Base-by-base conservation (phyloP, 2,888 invertebrate genomes). In the Lithodes maja region DNA sequence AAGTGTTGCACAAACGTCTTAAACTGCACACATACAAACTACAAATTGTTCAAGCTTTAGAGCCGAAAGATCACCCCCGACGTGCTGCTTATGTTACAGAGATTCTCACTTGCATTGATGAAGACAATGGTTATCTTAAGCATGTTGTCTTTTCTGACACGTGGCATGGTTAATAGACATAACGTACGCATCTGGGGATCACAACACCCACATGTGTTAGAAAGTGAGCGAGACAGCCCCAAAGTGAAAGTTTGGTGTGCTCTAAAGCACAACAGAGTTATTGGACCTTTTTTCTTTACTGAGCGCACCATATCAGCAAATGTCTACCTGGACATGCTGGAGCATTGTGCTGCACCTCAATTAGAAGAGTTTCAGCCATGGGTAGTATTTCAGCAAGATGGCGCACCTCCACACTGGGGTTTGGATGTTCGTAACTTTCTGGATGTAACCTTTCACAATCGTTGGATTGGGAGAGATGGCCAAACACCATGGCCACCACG, bases 111-210 rank as follows among this genome's bases (percentile, higher is more conserved):
- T n/a, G 68, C 79, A 79, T 85, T 74, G 85, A 90, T 15, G 80
- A 85, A 81, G 85, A 89, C 75, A 87, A 83, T 88, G 50, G 74
- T 12, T 90, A 85, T 78, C 82, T 87, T 12, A 71, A 85, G 52
- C 78, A 75, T 80, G 75, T 90, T 17, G 75, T 79, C 49, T 90
- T 90, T 78, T 88, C 85, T 71, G 90, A 85, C 50, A 89, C 80
- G 5, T 85, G 89, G 12, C 53, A 80, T 80, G n/a, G 12, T 12
- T 75, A 33, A 33, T 33, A 12, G 80, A n/a, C 80, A 80, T 53
- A 80, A 80, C n/a, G 80, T 80, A 53, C 15, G 80, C 52, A 80
- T 80, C n/a, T 80, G 49, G 80, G 80, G 80, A 50, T 80, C 80
- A 52, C 33, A n/a, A 80, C n/a, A 80, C 80, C 50, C 49, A 50